Evolutionary conservation across 2,888 invertebrate genomes (phyloP), one percentile per base, ranked within the genome.

Genomic region (Synanthedon formicaeformis): DNA sequence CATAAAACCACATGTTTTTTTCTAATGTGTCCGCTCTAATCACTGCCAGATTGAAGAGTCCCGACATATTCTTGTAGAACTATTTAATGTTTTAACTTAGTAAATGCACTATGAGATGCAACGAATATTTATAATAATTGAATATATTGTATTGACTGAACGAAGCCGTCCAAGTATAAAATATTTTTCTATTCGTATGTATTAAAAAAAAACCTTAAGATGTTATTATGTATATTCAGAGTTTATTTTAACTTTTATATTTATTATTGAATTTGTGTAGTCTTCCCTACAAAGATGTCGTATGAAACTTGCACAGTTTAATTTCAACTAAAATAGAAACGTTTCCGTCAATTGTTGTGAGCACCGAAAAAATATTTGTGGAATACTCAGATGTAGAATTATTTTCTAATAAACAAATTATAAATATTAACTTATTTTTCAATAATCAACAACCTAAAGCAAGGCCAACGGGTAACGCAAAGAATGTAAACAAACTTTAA

Each of bases 261-360:
- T 18, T 53, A 6, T 52, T 40, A 49, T 41, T 48, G 6, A 11
- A 53, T 18, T 67, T 69, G 61, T 69, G 71, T 77, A 74, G 78
- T 78, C 77, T 79, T 79, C 77, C 75, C 18, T 61, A 60, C 65
- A 66, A 56, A 65, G 63, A 62, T 65, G 16, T 18, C 59, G 60
- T 60, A 41, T 59, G 57, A 61, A 60, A 64, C 53, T 53, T 63
- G 73, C 74, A 75, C 73, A 60, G 45, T 62, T 55, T 55, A 59
- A 50, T 61, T 52, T 55, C 55, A 54, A 49, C 12, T 14, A 8
- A 11, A 18, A 18, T 11, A 49, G 13, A 53, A 54, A 52, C 53
- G 55, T 61, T 57, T 61, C 60, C 58, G 66, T 58, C 63, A 58
- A 63, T 66, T 34, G 49, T 51, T 55, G 52, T 51, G n/a, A 34